These are phyloP conservation scores for Etia nguti DNA, from an alignment of 2,113 vertebrate genomes.

Conservation along the genomic window DNA sequence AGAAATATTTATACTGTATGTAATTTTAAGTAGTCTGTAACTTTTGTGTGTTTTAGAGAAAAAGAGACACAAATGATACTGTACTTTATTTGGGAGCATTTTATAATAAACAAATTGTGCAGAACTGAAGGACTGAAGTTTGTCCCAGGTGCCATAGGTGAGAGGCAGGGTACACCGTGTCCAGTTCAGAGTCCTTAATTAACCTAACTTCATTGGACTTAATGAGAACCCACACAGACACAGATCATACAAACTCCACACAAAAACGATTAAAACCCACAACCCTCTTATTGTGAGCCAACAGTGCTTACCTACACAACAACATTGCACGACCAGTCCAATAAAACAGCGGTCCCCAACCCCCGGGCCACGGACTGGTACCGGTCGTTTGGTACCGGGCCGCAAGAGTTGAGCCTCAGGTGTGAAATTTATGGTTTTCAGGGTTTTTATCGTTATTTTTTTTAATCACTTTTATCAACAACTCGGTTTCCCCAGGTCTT, in stretches of 20 bases:
- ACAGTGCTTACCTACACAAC: not conserved
- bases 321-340: not conserved
- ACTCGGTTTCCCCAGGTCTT: too few species aligned
- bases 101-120: not conserved
- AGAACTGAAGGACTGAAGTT: not conserved
- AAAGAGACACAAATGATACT: not conserved
- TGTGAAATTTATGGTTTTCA: too few species aligned
- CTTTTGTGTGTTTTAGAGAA: not conserved
- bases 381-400: too few species aligned
- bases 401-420: too few species aligned
- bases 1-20: not conserved
- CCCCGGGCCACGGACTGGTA: too few species aligned
- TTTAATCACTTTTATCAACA: too few species aligned
- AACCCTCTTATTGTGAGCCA: not conserved
- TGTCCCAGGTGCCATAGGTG: not conserved
- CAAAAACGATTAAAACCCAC: not conserved
- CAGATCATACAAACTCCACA: not conserved
- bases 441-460: too few species aligned
- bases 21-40: not conserved
- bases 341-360: not conserved
- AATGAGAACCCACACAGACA: not conserved
- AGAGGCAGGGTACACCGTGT: not conserved
- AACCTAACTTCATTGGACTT: fast-evolving
- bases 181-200: not conserved
- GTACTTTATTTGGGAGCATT: not conserved